phyloP scores from a whole-genome alignment of 2,888 invertebrate genomes.

The Drosophila lacicola region DNA sequence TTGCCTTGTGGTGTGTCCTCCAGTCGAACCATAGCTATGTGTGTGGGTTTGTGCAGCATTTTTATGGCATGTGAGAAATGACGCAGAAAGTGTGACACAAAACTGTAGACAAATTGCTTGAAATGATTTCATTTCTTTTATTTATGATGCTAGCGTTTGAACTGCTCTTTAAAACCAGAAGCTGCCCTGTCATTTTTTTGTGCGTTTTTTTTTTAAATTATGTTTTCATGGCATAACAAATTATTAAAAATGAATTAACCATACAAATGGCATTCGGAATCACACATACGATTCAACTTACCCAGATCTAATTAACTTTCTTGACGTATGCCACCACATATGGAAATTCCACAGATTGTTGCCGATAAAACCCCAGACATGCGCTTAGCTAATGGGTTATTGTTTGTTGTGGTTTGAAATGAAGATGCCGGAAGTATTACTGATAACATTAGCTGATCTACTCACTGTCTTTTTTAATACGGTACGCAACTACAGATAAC shows the following conservation, averaged over 20 bases:
- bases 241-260: neutral
- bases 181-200: conserved; percentile 19
- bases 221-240: conserved; percentile 6
- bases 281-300: too few species aligned
- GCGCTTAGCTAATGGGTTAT: conserved; percentile 2
- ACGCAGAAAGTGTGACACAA: conserved; percentile 81
- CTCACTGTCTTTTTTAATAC: neutral
- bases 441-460: conserved; percentile 13
- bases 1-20: conserved; percentile 41
- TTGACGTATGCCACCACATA: too few species aligned
- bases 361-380: neutral
- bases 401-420: conserved; percentile 1
- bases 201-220: neutral
- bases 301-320: too few species aligned
- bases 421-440: conserved; percentile 12
- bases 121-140: conserved; percentile 80
- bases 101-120: conserved; percentile 80
- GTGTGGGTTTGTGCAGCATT: conserved; percentile 49
- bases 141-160: conserved; percentile 59
- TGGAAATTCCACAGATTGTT: conserved; percentile 5
- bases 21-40: conserved; percentile 11
- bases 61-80: conserved; percentile 80
- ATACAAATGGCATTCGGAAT: too few species aligned
- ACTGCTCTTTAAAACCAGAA: conserved; percentile 20
- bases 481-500: conserved; percentile 17